Evolutionary conservation across 1,140 invertebrate species (phyloP), one percentile per base, ranked within the genome.

Genomic region (Heliconius hermathena): DNA sequence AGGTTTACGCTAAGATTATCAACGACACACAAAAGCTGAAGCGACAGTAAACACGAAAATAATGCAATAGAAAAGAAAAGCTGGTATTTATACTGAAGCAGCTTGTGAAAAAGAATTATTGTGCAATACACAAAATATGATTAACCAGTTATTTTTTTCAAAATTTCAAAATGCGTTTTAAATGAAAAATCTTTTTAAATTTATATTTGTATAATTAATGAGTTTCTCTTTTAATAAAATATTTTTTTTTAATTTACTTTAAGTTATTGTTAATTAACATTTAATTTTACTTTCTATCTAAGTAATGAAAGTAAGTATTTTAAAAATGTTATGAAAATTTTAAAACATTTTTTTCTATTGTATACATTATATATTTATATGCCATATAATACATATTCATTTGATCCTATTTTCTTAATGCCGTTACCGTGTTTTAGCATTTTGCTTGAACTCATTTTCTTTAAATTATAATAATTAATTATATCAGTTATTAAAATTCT

Each of bases 401-500:
- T n/a, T 57, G n/a, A 11, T 57, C 54, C 9, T 22, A 57, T 57
- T 57, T 57, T 22, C n/a, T n/a, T 57, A 22, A 57, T 57, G n/a
- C 54, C n/a, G 54, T 57, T 22, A 22, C n/a, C 0, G 20, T 57
- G n/a, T 22, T 22, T 57, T 57, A 22, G 54, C 20, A 57, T 52
- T 52, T 20, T 52, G 18, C 16, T 52, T 57, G 54, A 57, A 57
- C 54, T 57, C 54, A 20, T 57, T 57, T 57, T 57, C 20, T 52
- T 57, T 57, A 57, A 20, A 57, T 57, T 57, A 22, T 57, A 57
- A 57, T 57, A 57, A 57, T n/a, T 57, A 57, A 22, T 57, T n/a
- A 57, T 57, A 57, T 57, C 18, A n/a, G 54, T 57, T 57, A 57
- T 57, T n/a, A 57, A 57, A 57, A 57, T n/a, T n/a, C 54, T 20